A percentile compares a stretch with the other conserved stretches of the same genome.
Conservation (phyloP, 1,140 invertebrate genomes). For the Limonius californicus region DNA sequence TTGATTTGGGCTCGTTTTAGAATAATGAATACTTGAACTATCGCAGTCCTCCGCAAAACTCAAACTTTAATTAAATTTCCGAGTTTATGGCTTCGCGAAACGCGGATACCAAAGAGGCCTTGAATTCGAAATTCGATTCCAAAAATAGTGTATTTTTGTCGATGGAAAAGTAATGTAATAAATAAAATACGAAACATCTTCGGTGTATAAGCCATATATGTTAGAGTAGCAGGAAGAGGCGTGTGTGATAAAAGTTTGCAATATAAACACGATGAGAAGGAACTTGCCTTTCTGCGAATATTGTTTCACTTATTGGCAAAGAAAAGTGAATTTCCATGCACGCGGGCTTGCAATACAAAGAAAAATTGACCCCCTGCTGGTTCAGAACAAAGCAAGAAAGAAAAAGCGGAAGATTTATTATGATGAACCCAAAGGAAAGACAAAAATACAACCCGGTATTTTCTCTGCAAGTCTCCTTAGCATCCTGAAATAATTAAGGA, state of each 20-base stretch:
- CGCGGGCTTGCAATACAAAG: slow-evolving; percentile 14
- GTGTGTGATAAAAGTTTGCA: slow-evolving; percentile 1
- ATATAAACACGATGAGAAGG: slow-evolving; percentile 11
- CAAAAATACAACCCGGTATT: too few relatives aligned
- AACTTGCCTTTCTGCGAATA: not conserved
- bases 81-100: too few relatives aligned
- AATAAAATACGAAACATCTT: slow-evolving; percentile 17
- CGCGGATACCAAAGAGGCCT: too few relatives aligned
- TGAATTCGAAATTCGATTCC: slow-evolving; percentile 2
- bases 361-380: slow-evolving; percentile 21
- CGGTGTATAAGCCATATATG: slow-evolving; percentile 3
- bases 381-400: slow-evolving; percentile 19
- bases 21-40: too few relatives aligned
- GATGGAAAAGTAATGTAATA: slow-evolving; percentile 14
- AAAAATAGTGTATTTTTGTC: slow-evolving; percentile 17
- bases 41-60: too few relatives aligned
- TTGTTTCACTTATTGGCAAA: slow-evolving; percentile 18
- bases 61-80: too few relatives aligned
- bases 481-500: slow-evolving; percentile 14
- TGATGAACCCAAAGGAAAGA: too few relatives aligned
- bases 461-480: slow-evolving; percentile 17
- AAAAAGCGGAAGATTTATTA: slow-evolving; percentile 1
- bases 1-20: too few relatives aligned
- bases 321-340: slow-evolving; percentile 17
- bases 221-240: slow-evolving; percentile 4